Percentiles rank a stretch among this genome's conserved stretches.
These are phyloP conservation scores for Hypotaenidia philippensis DNA, from an alignment of 2,797 vertebrate genomes.

Conservation along the genomic window DNA sequence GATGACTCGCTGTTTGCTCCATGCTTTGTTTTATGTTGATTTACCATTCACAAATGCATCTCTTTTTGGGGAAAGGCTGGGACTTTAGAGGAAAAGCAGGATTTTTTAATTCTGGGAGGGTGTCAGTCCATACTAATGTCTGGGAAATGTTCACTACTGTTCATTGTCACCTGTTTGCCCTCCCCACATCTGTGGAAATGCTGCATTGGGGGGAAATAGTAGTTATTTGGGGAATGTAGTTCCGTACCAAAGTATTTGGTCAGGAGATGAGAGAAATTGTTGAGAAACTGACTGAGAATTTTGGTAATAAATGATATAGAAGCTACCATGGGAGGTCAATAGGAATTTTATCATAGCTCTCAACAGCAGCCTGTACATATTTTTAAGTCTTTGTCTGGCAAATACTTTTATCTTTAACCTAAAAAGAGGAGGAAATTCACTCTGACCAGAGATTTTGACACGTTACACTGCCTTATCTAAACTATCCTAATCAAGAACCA, in stretches of 20 bases:
- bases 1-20: not conserved
- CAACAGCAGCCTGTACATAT: not conserved
- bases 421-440: not conserved
- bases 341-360: not conserved
- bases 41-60: not conserved
- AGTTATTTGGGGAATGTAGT: not conserved
- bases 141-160: not conserved
- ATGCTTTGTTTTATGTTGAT: not conserved
- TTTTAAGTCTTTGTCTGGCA: not conserved
- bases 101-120: not conserved
- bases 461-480: not conserved
- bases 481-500: not conserved
- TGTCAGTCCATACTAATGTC: not conserved
- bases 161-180: not conserved
- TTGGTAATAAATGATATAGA: not conserved
- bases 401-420: not conserved
- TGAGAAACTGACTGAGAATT: not conserved
- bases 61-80: not conserved
- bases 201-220: not conserved
- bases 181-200: not conserved
- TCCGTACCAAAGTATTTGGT: not conserved
- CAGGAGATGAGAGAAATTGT: not conserved
- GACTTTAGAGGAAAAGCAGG: not conserved
- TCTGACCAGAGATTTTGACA: not conserved
- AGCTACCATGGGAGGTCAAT: not conserved